These are phyloP conservation scores for Drosophila hamatofila DNA, from an alignment of 2,888 invertebrate genomes.

Conservation along the genomic window DNA sequence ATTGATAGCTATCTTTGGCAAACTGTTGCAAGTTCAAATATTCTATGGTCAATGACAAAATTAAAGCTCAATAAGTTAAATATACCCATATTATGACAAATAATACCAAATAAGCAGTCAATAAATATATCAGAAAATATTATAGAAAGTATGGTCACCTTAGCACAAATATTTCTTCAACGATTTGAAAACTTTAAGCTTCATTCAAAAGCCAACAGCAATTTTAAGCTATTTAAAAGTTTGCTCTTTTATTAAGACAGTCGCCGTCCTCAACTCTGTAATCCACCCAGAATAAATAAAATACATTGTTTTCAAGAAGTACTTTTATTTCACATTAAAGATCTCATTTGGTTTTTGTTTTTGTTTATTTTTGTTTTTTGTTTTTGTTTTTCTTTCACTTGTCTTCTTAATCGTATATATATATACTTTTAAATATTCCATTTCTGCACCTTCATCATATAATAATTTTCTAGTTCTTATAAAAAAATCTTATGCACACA, in stretches of 20 bases:
- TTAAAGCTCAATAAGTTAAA: background rate
- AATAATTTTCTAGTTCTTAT: constrained; percentile 77
- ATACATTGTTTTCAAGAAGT: constrained; percentile 50
- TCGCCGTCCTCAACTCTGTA: too few species aligned
- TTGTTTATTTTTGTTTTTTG: constrained; percentile 37
- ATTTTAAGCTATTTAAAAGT: background rate
- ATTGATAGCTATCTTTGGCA: background rate
- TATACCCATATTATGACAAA: background rate
- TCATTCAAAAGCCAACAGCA: background rate
- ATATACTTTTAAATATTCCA: constrained; percentile 49
- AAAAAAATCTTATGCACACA: constrained; percentile 74
- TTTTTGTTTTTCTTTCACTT: constrained; percentile 46
- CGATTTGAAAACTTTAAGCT: background rate
- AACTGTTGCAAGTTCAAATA: background rate
- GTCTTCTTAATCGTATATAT: constrained; percentile 61
- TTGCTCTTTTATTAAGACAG: background rate
- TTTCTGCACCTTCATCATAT: constrained; percentile 55
- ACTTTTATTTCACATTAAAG: constrained; percentile 72
- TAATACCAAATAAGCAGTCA: constrained; percentile 4
- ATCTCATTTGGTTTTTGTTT: constrained; percentile 64
- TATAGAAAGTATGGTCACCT: background rate
- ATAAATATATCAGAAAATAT: background rate
- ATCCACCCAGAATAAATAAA: background rate
- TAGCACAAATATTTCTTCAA: background rate
- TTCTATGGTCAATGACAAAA: background rate